Conservation (phyloP, 1,140 invertebrate species). For the Tetramorium simillimum region DNA sequence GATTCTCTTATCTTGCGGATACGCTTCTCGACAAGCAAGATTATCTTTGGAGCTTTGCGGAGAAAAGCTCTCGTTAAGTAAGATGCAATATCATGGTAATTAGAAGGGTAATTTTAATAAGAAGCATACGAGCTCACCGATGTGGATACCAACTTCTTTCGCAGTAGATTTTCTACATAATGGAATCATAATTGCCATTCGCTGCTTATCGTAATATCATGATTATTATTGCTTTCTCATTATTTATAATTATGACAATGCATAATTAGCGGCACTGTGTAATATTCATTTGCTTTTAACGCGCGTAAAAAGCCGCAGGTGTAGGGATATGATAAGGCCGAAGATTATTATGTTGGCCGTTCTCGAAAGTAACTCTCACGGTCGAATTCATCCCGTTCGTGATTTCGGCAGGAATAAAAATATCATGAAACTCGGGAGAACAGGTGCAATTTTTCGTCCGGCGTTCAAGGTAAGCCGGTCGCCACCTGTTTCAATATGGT, state of each 20-base stretch:
- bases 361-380: conserved; percentile 47
- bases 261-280: conserved; percentile 30
- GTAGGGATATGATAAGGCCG: conserved; percentile 27
- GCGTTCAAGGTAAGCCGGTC: conserved; percentile 73
- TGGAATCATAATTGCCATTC: conserved; percentile 23
- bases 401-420: conserved; percentile 58
- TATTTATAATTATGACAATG: conserved; percentile 11
- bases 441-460: conserved; percentile 71
- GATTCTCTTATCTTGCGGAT: conserved; percentile 70
- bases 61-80: conserved; percentile 42
- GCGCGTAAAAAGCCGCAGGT: conserved; percentile 41
- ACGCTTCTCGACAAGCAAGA: conserved; percentile 61
- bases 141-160: neutral
- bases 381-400: conserved; percentile 31
- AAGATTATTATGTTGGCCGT: conserved; percentile 48
- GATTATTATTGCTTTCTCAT: conserved; percentile 34
- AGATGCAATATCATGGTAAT: conserved; percentile 30
- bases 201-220: conserved; percentile 10
- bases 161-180: neutral
- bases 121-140: neutral
- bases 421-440: conserved; percentile 46
- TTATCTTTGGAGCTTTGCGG: conserved; percentile 63
- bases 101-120: conserved; percentile 10
- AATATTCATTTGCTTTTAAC: conserved; percentile 13
- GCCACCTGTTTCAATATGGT: conserved; percentile 74